Evolutionary conservation across 2,888 invertebrate species (phyloP), one percentile per base, ranked within the genome.

Genomic region (Rotaria socialis): DNA sequence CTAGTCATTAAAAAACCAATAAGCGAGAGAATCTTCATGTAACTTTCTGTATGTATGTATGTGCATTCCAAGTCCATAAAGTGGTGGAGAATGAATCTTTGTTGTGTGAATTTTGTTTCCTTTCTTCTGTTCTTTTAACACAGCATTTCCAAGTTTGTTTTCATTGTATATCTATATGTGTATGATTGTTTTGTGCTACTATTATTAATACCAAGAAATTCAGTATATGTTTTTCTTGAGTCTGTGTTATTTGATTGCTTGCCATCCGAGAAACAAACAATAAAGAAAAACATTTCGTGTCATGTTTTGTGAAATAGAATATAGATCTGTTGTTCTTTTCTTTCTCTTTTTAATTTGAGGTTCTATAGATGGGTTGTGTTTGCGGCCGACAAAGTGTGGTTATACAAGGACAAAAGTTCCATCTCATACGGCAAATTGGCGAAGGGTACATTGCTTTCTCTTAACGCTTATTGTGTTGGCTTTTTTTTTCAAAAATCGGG

Each of bases 161-260:
- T 56, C 16, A 14, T 56, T 56, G 67, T 67, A 16, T 67, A 67
- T 67, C 67, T 67, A 67, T 35, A 67, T 67, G 67, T 67, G 67
- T 67, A 67, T 35, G 16, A 8, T 67, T 35, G 50, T 50, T 11
- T 50, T 50, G 50, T 50, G 50, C 50, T 50, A 50, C 50, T 11
- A 35, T 35, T 60, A 27, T 60, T 60, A 24, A n/a, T 60, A 67
- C 35, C 3, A 67, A 67, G 16, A 67, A 16, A 67, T 67, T 67
- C 67, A 67, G 67, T 67, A 80, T 43, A 47, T 80, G 75, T 80
- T 80, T 80, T 80, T 80, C 75, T 80, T 80, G 35, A 67, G 27
- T 35, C 67, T 67, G 67, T 67, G 67, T 67, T 67, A 67, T 67
- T 67, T 35, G 35, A 67, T 35, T 67, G 35, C n/a, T 35, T 27